Conservation (phyloP, 2,888 invertebrate species). For the Pseudococcus viburni region DNA sequence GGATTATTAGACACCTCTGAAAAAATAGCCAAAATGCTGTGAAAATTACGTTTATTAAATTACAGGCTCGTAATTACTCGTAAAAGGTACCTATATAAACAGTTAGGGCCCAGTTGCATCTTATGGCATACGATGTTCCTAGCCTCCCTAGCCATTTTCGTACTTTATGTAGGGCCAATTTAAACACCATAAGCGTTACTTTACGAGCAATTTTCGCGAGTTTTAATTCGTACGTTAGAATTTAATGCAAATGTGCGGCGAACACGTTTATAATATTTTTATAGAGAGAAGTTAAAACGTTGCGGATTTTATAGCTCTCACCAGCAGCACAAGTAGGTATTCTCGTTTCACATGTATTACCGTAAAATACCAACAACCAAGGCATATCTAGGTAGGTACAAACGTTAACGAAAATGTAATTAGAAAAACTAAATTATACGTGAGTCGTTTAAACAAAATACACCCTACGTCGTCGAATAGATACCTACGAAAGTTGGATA, state of each 20-base stretch:
- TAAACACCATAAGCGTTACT: slow-evolving; percentile 3
- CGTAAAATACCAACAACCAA: neutral
- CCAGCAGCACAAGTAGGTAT: neutral
- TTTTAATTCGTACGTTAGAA: neutral
- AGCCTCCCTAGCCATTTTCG: no score
- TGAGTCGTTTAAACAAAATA: slow-evolving; percentile 23
- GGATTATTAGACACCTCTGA: no score
- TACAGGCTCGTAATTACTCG: no score
- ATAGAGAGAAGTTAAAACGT: slow-evolving; percentile 27
- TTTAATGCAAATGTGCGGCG: slow-evolving; percentile 30
- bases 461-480: neutral
- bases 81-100: no score
- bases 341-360: neutral
- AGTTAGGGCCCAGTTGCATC: neutral
- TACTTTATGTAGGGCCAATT: slow-evolving; percentile 10
- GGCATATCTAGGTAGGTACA: neutral
- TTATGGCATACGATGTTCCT: neutral
- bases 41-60: no score
- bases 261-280: slow-evolving; percentile 26
- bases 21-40: no score
- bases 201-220: slow-evolving; percentile 33
- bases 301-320: neutral
- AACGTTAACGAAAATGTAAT: slow-evolving; percentile 42
- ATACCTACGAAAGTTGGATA: neutral
- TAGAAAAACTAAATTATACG: slow-evolving; percentile 42